Percentiles rank a stretch among this genome's conserved stretches.
Evolutionary conservation across 2,797 vertebrate genomes (phyloP).

Genomic region (Tamandua tetradactyla): DNA sequence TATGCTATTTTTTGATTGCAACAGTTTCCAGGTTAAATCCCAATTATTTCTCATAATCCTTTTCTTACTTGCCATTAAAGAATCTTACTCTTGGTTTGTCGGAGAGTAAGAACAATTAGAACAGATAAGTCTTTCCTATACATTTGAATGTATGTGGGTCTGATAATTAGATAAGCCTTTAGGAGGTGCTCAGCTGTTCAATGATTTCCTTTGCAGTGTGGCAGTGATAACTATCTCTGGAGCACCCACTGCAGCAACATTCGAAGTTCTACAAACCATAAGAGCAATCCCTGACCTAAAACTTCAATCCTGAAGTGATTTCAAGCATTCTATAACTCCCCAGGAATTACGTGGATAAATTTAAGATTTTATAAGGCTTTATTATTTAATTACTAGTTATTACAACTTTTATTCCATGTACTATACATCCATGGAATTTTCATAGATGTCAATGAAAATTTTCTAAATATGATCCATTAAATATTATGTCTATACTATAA

Average conservation of each 20-base stretch:
- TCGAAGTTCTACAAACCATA: background rate
- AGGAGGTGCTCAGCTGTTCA: background rate
- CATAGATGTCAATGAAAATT: background rate
- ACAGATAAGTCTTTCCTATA: background rate
- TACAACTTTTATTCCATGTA: slow-evolving; percentile 6
- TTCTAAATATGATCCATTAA: slow-evolving; percentile 11
- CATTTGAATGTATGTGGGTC: background rate
- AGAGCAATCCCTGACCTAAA: background rate
- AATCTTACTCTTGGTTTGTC: background rate
- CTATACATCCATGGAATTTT: background rate
- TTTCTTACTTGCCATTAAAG: background rate
- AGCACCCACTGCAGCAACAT: background rate
- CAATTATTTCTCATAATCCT: background rate
- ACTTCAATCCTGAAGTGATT: background rate
- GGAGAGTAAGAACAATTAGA: background rate
- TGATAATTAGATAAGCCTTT: background rate
- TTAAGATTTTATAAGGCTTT: background rate
- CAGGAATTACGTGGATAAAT: background rate
- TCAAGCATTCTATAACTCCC: background rate
- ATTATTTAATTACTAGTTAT: slow-evolving; percentile 10
- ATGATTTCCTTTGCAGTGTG: background rate
- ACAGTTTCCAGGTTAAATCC: background rate
- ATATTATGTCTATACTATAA: slow-evolving; percentile 19
- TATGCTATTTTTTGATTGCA: background rate
- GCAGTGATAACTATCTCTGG: background rate